Conservation (phyloP, 2,113 vertebrate genomes). For the Sarotherodon lohbergeri region DNA sequence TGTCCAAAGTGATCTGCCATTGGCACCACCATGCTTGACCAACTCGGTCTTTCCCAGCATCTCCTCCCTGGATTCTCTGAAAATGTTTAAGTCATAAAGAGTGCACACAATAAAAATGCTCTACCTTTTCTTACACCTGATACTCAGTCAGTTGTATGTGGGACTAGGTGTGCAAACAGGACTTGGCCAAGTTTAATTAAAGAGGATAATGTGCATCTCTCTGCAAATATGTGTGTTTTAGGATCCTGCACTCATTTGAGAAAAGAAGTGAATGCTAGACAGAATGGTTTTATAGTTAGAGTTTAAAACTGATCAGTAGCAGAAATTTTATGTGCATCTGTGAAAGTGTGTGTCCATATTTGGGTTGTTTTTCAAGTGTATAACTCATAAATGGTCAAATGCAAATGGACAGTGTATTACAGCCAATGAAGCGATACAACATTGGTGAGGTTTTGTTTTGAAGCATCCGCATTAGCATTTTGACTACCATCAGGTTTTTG, state of each 20-base stretch:
- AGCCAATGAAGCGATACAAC: background rate
- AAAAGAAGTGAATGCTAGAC: background rate
- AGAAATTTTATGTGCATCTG: background rate
- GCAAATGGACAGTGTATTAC: background rate
- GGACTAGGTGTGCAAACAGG: conserved; percentile 44
- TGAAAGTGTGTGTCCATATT: background rate
- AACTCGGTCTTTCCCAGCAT: background rate
- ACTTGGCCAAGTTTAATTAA: conserved; percentile 55
- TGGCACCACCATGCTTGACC: background rate
- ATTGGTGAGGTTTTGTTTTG: background rate
- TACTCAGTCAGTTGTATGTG: conserved; percentile 1
- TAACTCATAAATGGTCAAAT: background rate
- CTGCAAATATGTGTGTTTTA: conserved; percentile 42
- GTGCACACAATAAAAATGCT: background rate
- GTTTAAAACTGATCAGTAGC: background rate
- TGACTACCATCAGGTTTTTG: background rate
- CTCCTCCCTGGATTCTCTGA: background rate
- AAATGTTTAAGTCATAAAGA: background rate
- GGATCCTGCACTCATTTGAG: conserved; percentile 32
- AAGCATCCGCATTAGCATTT: background rate
- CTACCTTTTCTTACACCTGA: background rate
- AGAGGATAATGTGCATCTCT: conserved; percentile 41
- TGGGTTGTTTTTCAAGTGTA: background rate
- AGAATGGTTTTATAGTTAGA: background rate
- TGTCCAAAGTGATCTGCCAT: conserved; percentile 39